Conservation (phyloP, 2,888 invertebrate genomes). For the Antheraea assamensis region DNA sequence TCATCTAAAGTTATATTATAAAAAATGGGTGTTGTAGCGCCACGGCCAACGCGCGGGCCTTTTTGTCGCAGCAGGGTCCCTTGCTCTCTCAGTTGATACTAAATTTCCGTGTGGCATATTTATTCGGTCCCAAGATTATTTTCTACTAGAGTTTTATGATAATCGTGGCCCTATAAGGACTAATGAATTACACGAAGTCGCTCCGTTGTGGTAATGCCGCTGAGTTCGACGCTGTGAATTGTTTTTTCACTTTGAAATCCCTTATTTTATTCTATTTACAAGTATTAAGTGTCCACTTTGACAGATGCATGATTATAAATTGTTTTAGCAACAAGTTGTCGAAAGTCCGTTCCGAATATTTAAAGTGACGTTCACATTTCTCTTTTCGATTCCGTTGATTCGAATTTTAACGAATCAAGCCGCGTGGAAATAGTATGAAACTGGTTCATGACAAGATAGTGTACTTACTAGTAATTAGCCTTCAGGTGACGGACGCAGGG, state of each 20-base stretch:
- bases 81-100: conserved; percentile 56
- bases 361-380: background rate
- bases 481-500: too few species aligned
- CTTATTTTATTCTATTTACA: conserved; percentile 14
- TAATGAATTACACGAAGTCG: conserved; percentile 71
- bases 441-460: too few species aligned
- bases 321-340: background rate
- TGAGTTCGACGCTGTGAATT: conserved; percentile 34
- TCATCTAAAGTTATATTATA: conserved; percentile 46
- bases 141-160: conserved; percentile 78
- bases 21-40: conserved; percentile 66
- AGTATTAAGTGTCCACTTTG: conserved; percentile 8
- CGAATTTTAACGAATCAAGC: too few species aligned
- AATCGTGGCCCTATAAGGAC: conserved; percentile 66
- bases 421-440: too few species aligned
- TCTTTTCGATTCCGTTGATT: background rate
- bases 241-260: conserved; percentile 19
- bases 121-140: conserved; percentile 73
- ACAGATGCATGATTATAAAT: background rate
- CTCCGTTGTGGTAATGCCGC: conserved; percentile 52
- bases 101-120: conserved; percentile 78
- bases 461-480: too few species aligned
- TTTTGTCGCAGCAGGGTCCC: conserved; percentile 69
- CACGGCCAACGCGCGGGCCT: conserved; percentile 66
- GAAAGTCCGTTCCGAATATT: background rate